Evolutionary conservation across 2,797 vertebrate species (phyloP), one percentile per base, ranked within the genome.

Genomic region (Neosalanx taihuensis): DNA sequence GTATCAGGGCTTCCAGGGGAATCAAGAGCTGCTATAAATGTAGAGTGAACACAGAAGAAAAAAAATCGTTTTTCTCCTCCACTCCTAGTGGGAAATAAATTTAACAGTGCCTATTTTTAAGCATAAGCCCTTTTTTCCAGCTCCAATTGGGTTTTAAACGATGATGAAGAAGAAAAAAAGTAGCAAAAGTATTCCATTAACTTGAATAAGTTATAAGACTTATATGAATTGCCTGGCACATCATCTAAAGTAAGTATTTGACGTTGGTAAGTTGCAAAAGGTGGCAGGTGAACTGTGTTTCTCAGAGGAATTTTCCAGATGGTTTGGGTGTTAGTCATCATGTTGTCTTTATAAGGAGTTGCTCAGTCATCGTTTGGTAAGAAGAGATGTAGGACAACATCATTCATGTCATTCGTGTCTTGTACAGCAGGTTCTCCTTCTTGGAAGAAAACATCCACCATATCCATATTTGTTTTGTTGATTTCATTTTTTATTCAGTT

Each of bases 241-340:
- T 74, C 0, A 79, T 84, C 85, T 72, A 78, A 85, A 83, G 79
- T 82, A 72, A 74, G 20, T 13, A 41, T 86, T 80, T 84, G 73
- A 83, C 76, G 73, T 63, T 72, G 76, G 75, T 68, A 66, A 81
- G 72, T 64, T 73, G 59, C 18, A 64, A n/a, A 59, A 71, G 29
- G 78, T 74, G 68, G 69, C 41, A 49, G 75, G 75, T 60, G 73
- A 23, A 76, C 51, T 17, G 51, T 5, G 51, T n/a, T 53, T 53
- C 51, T 53, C 51, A 53, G 51, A 17, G 5, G 15, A 41, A 41
- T 9, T 41, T 41, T 41, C 37, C 10, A 41, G 37, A 13, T 41
- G 37, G 37, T 41, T 41, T 10, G 37, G 3, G 10, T 13, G 37
- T 41, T 41, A 41, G 37, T 41, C 37, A 41, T 41, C 37, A 1